Percentiles rank a stretch among this genome's conserved stretches.
These are phyloP conservation scores for Athrips mouffetella DNA, from an alignment of 2,888 invertebrate genomes.

Conservation along the genomic window DNA sequence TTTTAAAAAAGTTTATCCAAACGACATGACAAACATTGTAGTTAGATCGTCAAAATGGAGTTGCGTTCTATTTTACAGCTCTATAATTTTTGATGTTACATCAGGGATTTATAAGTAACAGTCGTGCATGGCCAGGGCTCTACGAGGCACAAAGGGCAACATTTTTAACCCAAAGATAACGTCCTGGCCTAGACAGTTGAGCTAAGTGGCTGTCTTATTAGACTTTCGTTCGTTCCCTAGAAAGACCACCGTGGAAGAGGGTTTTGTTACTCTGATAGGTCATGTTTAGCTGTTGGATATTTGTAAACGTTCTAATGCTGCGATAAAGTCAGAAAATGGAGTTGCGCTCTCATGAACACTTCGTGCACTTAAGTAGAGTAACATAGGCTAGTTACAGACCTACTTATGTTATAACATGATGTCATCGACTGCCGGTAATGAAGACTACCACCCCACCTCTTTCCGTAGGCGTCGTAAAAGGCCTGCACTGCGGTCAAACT, in stretches of 20 bases:
- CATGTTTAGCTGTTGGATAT: conserved; percentile 50
- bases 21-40: no score
- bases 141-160: conserved; percentile 56
- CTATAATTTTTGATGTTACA: conserved; percentile 2
- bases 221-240: conserved; percentile 49
- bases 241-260: conserved; percentile 62
- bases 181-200: conserved; percentile 57
- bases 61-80: not conserved
- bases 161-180: conserved; percentile 70
- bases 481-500: no score
- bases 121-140: conserved; percentile 33
- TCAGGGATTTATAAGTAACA: conserved; percentile 10
- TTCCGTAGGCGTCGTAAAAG: no score
- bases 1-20: no score
- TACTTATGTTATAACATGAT: no score
- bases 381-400: no score
- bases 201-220: conserved; percentile 69
- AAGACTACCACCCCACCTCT: no score
- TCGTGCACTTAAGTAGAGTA: no score
- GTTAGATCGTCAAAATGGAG: no score
- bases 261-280: conserved; percentile 58
- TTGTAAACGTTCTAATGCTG: conserved; percentile 58
- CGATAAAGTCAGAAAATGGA: conserved; percentile 35
- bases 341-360: not conserved
- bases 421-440: no score